Conservation (phyloP, 1,140 invertebrate species). For the Drosophila takahashii region DNA sequence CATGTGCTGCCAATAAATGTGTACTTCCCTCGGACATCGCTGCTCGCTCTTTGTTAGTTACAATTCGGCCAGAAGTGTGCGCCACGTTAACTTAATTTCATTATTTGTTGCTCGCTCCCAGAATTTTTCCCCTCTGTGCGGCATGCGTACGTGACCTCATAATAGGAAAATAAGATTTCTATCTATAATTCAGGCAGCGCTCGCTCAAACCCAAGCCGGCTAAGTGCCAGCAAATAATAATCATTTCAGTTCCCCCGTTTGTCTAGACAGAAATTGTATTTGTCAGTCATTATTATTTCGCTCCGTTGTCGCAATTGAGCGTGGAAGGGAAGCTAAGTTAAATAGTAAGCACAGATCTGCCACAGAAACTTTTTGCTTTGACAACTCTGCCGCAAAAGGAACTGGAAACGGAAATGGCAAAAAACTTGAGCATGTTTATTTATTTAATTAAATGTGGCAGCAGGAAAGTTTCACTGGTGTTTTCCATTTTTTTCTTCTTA, state of each 20-base stretch:
- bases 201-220: constrained; percentile 31
- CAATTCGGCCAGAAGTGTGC: constrained; percentile 55
- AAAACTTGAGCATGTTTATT: constrained; percentile 71
- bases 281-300: constrained; percentile 68
- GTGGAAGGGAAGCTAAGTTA: constrained; percentile 28
- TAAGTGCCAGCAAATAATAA: constrained; percentile 56
- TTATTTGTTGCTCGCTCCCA: constrained; percentile 66
- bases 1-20: constrained; percentile 77
- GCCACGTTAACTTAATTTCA: constrained; percentile 79
- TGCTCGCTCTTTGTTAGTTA: constrained; percentile 47
- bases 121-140: constrained; percentile 13
- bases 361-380: constrained; percentile 64
- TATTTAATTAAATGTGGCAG: constrained; percentile 76
- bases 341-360: constrained; percentile 41
- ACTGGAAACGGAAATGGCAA: constrained; percentile 37
- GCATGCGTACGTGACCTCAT: constrained; percentile 76
- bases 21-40: constrained; percentile 52
- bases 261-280: constrained; percentile 74
- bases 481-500: constrained; percentile 24
- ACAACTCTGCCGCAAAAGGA: constrained; percentile 41
- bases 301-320: constrained; percentile 42
- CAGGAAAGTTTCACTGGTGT: constrained; percentile 53
- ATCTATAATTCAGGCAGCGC: constrained; percentile 74
- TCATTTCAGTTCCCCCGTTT: constrained; percentile 46
- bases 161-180: constrained; percentile 80